Conservation (phyloP, 2,797 vertebrate genomes). For the Premnoplex brunnescens region DNA sequence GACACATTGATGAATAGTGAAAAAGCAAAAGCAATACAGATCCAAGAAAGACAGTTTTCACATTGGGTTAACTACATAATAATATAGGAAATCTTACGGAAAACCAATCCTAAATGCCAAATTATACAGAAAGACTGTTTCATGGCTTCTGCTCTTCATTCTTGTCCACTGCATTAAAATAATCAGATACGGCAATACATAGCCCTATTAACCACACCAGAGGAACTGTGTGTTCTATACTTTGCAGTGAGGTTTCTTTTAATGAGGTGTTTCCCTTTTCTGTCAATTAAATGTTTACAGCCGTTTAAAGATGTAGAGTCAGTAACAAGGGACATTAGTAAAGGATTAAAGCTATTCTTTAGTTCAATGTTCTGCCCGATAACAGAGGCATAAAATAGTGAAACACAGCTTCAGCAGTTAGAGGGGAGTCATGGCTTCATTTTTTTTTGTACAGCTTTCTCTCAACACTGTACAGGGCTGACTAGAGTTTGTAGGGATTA, state of each 20-base stretch:
- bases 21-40: background rate
- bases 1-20: background rate
- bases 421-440: rapidly evolving
- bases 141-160: background rate
- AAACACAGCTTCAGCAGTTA: background rate
- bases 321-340: background rate
- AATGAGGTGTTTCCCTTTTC: background rate
- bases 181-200: background rate
- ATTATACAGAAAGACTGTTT: background rate
- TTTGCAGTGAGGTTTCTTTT: background rate
- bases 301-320: background rate
- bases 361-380: background rate
- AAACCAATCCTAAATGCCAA: background rate
- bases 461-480: rapidly evolving
- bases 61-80: background rate
- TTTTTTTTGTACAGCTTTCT: background rate
- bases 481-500: background rate
- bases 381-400: background rate
- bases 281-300: background rate
- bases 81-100: background rate
- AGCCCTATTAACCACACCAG: background rate
- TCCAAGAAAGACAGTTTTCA: background rate
- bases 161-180: background rate
- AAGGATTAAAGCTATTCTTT: background rate
- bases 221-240: background rate